Evolutionary conservation across 2,113 vertebrate genomes (phyloP), one percentile per base, ranked within the genome.

Genomic region (Callocephalon fimbriatum): DNA sequence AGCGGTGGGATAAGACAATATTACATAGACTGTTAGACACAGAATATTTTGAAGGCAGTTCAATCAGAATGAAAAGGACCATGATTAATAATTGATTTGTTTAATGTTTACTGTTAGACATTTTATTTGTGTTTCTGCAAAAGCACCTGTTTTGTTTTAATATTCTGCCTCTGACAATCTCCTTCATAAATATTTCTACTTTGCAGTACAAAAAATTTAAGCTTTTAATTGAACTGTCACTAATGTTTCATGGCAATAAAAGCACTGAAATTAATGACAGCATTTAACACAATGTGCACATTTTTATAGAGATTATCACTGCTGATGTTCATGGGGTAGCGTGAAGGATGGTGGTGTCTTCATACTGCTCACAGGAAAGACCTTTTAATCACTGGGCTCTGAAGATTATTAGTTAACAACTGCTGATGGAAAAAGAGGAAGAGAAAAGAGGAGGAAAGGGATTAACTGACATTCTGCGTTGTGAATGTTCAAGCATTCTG

Each of bases 101-200:
- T 73, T 19, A 47, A 85, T 90, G 88, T 94, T 97, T 95, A 77
- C 65, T 83, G 50, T 75, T 89, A 83, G 74, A 59, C 6, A 61
- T 84, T 88, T 95, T 94, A 78, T 93, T 93, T 90, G 85, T 86
- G 58, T 66, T 93, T 86, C 90, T 95, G 79, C 59, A 89, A 91
- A 96, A 96, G 70, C 91, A 93, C 93, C 91, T 97, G 66, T 53
- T 97, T 92, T 87, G 53, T 66, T 97, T 95, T 75, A 85, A 79
- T 93, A 90, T 74, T 86, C 86, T 67, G 66, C 66, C 76, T 93
- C 70, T 73, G 40, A 94, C 3, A 7, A 82, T 63, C 35, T 87
- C 82, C 67, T 95, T 96, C 93, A 95, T 97, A 93, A 97, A 98
- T 97, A 98, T 97, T 97, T 96, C 96, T 88, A 40, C 63, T 82